Conservation (phyloP, 2,113 vertebrate genomes). For the Abramis brama region DNA sequence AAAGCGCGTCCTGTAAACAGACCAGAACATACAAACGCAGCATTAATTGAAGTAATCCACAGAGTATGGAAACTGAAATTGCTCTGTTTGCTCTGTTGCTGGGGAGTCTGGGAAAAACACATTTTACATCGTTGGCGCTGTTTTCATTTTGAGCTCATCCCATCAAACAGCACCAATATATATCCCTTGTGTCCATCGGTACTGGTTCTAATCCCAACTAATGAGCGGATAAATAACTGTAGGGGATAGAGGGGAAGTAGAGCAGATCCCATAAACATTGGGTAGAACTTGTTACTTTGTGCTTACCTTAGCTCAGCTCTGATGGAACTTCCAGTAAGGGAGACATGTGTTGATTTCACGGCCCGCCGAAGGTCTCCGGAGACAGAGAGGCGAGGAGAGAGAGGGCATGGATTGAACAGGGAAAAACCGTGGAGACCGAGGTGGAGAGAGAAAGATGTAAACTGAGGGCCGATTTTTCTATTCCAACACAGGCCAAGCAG, state of each 20-base stretch:
- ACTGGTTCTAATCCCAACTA: slow-evolving; percentile 43
- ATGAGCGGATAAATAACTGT: slow-evolving; percentile 51
- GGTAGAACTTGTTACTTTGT: slow-evolving; percentile 16
- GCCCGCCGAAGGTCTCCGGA: slow-evolving; percentile 42
- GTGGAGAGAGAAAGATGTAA: slow-evolving; percentile 51
- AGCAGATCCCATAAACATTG: slow-evolving; percentile 50
- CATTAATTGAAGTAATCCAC: slow-evolving; percentile 42
- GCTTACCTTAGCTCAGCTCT: slow-evolving; percentile 54
- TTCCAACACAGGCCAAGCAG: slow-evolving; percentile 52
- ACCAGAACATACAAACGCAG: slow-evolving; percentile 12
- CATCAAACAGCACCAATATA: slow-evolving; percentile 15
- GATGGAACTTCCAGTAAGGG: slow-evolving; percentile 46
- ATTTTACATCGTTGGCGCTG: slow-evolving; percentile 18
- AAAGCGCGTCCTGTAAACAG: not conserved
- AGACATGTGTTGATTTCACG: slow-evolving; percentile 47
- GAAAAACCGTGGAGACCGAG: slow-evolving; percentile 33
- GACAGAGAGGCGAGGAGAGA: slow-evolving; percentile 13
- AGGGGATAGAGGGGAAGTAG: slow-evolving; percentile 38
- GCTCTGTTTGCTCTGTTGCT: slow-evolving; percentile 26
- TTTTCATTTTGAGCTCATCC: slow-evolving; percentile 36
- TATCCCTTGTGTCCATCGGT: slow-evolving; percentile 3
- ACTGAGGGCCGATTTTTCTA: slow-evolving; percentile 40
- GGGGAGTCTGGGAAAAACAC: slow-evolving; percentile 34
- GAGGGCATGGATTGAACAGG: slow-evolving; percentile 55
- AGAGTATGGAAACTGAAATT: slow-evolving; percentile 41